Percentiles rank a stretch among this genome's conserved stretches.
phyloP scores from a whole-genome alignment of 2,113 vertebrate genomes.

The Ceratotherium simum region DNA sequence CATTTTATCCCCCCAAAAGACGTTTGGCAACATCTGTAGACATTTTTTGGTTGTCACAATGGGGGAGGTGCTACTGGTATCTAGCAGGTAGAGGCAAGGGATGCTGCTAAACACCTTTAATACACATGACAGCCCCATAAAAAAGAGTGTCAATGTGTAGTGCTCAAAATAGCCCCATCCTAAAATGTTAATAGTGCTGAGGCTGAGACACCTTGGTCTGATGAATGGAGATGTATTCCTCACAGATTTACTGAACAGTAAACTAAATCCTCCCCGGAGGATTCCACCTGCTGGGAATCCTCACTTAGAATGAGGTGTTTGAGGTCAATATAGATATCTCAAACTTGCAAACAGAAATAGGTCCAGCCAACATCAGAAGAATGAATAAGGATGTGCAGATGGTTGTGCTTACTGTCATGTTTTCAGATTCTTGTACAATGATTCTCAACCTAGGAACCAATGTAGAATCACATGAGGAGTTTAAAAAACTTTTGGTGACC shows the following conservation, averaged over 20 bases:
- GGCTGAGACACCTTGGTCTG: not conserved
- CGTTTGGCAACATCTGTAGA: not conserved
- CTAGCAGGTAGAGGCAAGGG: not conserved
- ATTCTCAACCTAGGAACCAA: not conserved
- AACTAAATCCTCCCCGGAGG: not conserved
- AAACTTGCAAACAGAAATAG: not conserved
- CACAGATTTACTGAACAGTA: not conserved
- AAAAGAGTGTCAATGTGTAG: not conserved
- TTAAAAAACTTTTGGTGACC: constrained; percentile 11
- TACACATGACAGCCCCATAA: not conserved
- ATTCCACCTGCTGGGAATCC: not conserved
- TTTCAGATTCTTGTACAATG: not conserved
- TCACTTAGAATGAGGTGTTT: constrained; percentile 11
- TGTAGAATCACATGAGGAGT: not conserved
- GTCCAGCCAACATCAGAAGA: not conserved
- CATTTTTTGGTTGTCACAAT: not conserved
- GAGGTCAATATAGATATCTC: not conserved
- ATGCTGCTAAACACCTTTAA: not conserved
- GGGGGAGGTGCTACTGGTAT: not conserved
- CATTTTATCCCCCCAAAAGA: not conserved
- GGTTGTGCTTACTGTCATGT: not conserved
- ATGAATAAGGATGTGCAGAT: not conserved
- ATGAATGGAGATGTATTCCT: not conserved
- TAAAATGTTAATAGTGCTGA: not conserved
- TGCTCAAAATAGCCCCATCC: not conserved